Conservation (phyloP, 2,113 vertebrate species). For the Dissostichus mawsoni region DNA sequence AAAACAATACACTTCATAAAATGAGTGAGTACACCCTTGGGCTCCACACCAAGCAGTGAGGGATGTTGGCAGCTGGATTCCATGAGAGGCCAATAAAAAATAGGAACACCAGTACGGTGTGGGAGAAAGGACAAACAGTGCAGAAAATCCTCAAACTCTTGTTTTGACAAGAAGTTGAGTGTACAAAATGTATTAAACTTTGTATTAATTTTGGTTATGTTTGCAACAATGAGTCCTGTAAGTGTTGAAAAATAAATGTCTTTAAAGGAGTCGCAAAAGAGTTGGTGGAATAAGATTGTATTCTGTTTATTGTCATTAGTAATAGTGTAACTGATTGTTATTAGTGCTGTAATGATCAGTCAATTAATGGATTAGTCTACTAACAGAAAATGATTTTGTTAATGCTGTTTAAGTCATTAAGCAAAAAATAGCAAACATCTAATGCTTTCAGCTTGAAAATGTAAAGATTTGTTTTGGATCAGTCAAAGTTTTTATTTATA, state of each 20-base stretch:
- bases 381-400: neutral
- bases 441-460: too few relatives aligned
- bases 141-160: slow-evolving; percentile 11
- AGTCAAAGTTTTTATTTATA: neutral
- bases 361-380: neutral
- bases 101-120: neutral
- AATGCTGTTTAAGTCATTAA: too few relatives aligned
- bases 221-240: neutral
- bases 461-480: too few relatives aligned
- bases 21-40: slow-evolving; percentile 11
- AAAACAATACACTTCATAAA: slow-evolving; percentile 53
- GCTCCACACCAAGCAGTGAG: slow-evolving; percentile 9
- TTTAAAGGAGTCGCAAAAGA: neutral
- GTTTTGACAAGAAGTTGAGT: neutral
- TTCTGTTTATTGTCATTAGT: neutral
- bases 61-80: slow-evolving; percentile 45
- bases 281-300: neutral
- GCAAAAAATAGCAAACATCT: too few relatives aligned
- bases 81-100: slow-evolving; percentile 67
- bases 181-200: neutral
- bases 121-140: slow-evolving; percentile 35
- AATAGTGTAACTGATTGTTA: neutral
- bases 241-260: neutral
- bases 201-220: neutral
- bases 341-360: neutral